Percentiles rank a stretch among this genome's conserved stretches.
phyloP scores from a whole-genome alignment of 2,888 invertebrate species.

The Drosophila neonasuta region DNA sequence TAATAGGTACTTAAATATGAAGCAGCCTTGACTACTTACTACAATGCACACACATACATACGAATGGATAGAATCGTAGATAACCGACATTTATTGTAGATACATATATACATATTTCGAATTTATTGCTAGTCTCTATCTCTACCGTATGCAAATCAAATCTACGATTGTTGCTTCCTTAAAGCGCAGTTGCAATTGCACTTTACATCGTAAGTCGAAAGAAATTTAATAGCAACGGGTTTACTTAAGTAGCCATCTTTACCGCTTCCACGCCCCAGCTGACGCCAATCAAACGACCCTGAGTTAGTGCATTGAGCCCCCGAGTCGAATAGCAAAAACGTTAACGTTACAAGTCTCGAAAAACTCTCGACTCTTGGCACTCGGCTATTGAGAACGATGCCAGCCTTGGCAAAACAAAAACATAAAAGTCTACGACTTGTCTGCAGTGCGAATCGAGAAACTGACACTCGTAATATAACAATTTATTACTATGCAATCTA shows the following conservation, averaged over 20 bases:
- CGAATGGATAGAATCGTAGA: too few relatives aligned
- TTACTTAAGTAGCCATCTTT: background rate
- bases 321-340: background rate
- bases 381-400: background rate
- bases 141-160: background rate
- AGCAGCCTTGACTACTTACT: background rate
- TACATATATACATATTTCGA: background rate
- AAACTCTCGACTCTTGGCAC: background rate
- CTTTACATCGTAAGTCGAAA: background rate
- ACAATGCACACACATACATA: too few relatives aligned
- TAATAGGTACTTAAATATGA: background rate
- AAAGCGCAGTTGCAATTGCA: background rate
- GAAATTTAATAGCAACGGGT: constrained; percentile 2
- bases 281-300: constrained; percentile 2
- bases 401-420: background rate
- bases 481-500: background rate
- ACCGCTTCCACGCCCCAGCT: background rate
- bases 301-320: constrained; percentile 1
- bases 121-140: background rate
- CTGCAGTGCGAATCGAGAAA: background rate
- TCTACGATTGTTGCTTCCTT: background rate
- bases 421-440: background rate
- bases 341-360: background rate
- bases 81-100: too few relatives aligned
- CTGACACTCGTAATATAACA: background rate